Base-by-base conservation (phyloP, 2,888 invertebrate genomes). In the Meghimatium bilineatum region DNA sequence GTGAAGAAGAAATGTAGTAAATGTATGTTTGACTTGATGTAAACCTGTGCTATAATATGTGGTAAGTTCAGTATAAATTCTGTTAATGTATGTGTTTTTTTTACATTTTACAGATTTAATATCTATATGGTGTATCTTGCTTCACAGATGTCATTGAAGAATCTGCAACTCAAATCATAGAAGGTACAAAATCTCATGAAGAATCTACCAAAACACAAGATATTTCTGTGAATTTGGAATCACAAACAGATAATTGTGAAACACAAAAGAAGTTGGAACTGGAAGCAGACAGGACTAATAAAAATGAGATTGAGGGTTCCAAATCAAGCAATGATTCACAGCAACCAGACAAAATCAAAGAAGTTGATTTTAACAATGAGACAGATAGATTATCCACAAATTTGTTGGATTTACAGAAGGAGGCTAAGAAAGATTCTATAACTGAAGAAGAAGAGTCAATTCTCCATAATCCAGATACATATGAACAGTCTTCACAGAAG, bases 101-200 rank as follows among this genome's bases (percentile, higher is more conserved):
- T 44, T 44, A 12, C 5, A 44, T 5, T 44, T 44, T 44, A 8
- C 44, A 44, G 44, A 44, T 44, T 44, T n/a, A 56, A 23, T 12
- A 56, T 14, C 56, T 56, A 3, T 56, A 14, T 56, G 6, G 56
- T 32, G 17, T 38, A 38, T 74, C 12, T 74, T 52, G 2, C 52
- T 52, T 72, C 52, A 23, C 74, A 74, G 74, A 74, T 74, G 52
- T 49, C 32, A 32, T 6, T 74, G 74, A 74, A 0, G 34, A 52
- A 52, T 74, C 52, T 32, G 44, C 3, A 12, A 8, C 32, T 74
- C 5, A 52, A 20, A 26, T 32, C 52, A 10, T 32, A 52, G 74
- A 32, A 74, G 32, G 20, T 20, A 74, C 32, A 52, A 8, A 74
- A 52, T 2, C 6, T 14, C 10, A 23, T 36, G 34, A 34, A 56